phyloP scores from a whole-genome alignment of 2,797 vertebrate species.

The Gouania willdenowi region DNA sequence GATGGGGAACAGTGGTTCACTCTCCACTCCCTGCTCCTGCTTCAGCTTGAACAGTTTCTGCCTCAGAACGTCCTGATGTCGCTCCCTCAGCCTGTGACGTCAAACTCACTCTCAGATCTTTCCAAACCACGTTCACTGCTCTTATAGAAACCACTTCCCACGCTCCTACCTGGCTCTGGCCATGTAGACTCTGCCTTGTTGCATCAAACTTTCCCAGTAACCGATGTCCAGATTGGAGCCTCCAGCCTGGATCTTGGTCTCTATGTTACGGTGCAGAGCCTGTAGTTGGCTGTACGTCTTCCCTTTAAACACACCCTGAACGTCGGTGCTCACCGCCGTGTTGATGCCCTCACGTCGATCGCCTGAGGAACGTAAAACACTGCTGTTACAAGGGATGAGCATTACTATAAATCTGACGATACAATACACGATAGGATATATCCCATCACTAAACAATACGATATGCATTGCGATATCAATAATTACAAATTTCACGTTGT shows the following conservation, averaged over 20 bases:
- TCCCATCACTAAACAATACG: no score
- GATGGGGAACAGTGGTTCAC: slow-evolving; percentile 92
- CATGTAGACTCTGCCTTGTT: slow-evolving; percentile 95
- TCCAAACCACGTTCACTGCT: no score
- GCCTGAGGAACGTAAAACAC: slow-evolving; percentile 62
- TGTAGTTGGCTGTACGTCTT: slow-evolving; percentile 97
- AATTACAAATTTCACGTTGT: no score
- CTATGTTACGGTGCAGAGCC: slow-evolving; percentile 90
- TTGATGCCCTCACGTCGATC: slow-evolving; percentile 97
- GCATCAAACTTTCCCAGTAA: slow-evolving; percentile 96
- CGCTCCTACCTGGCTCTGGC: slow-evolving; percentile 86
- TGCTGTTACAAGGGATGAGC: no score
- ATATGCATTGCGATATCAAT: no score
- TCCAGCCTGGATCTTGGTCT: slow-evolving; percentile 87
- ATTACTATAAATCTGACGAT: no score
- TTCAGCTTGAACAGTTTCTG: slow-evolving; percentile 97
- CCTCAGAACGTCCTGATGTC: slow-evolving; percentile 94
- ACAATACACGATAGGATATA: no score
- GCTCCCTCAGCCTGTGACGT: slow-evolving; percentile 83
- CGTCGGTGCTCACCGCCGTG: slow-evolving; percentile 90
- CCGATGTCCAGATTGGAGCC: slow-evolving; percentile 96
- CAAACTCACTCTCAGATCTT: not conserved
- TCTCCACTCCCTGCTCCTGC: slow-evolving; percentile 96
- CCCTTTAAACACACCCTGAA: slow-evolving; percentile 94
- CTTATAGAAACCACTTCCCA: no score